These are phyloP conservation scores for Morpho achilles DNA, from an alignment of 2,888 invertebrate species.

Conservation along the genomic window DNA sequence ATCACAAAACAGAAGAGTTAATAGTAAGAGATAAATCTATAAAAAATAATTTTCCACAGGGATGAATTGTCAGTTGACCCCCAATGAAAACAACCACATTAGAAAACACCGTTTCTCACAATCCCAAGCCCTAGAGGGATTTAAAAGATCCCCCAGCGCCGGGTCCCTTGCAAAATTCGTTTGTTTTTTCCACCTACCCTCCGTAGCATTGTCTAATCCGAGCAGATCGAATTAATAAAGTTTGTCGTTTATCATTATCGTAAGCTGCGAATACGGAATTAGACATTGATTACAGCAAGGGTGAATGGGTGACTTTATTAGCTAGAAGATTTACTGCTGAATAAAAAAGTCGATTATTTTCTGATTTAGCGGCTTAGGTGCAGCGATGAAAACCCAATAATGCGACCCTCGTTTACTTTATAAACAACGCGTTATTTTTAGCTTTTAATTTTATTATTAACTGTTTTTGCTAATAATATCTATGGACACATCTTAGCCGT, in stretches of 20 bases:
- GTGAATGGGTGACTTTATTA: constrained; percentile 63
- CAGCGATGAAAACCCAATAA: constrained; percentile 20
- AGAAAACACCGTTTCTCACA: not conserved
- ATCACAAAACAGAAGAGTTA: no score
- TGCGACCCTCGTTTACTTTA: constrained; percentile 11
- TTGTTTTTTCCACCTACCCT: constrained; percentile 70
- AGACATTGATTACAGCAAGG: constrained; percentile 71
- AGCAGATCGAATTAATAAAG: constrained; percentile 74
- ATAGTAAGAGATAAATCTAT: no score
- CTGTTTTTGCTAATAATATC: no score
- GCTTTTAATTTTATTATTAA: constrained; percentile 1
- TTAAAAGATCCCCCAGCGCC: constrained; percentile 41
- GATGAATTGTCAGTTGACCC: no score
- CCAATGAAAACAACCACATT: not conserved
- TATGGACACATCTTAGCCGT: no score
- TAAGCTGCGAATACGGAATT: constrained; percentile 71
- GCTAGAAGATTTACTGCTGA: constrained; percentile 46
- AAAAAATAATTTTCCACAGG: no score
- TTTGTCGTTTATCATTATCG: constrained; percentile 77
- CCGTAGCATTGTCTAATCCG: constrained; percentile 61
- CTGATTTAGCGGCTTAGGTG: constrained; percentile 29
- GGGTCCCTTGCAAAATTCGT: constrained; percentile 63
- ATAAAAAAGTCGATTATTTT: constrained; percentile 43
- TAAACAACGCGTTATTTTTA: constrained; percentile 5
- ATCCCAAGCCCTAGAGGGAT: constrained; percentile 36